Evolutionary conservation across 2,797 vertebrate genomes (phyloP).

Genomic region (Hemitrygon akajei): DNA sequence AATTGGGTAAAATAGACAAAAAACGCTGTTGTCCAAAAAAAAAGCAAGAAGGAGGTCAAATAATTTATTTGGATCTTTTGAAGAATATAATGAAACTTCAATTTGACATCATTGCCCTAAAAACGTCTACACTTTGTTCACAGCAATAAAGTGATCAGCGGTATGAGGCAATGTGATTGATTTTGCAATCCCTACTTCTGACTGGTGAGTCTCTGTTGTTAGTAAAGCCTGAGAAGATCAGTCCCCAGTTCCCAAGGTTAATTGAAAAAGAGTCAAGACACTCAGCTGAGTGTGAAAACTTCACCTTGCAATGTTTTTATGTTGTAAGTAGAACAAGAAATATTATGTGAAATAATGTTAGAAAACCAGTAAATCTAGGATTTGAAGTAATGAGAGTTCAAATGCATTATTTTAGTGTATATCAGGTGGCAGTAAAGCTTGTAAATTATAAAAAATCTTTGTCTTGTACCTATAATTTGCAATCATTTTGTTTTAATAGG

Average conservation of each 20-base stretch:
- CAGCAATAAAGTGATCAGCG: not conserved
- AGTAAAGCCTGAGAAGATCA: not conserved
- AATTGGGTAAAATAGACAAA: not conserved
- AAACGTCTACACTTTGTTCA: not conserved
- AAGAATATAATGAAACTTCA: not conserved
- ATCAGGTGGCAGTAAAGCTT: not conserved
- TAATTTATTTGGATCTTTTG: not conserved
- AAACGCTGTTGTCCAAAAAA: not conserved
- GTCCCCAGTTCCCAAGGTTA: not conserved
- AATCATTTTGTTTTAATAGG: not conserved
- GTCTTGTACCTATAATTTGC: not conserved
- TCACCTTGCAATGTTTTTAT: not conserved
- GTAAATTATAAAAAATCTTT: not conserved
- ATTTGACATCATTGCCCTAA: not conserved
- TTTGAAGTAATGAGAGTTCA: not conserved
- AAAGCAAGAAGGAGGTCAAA: not conserved
- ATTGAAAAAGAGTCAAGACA: not conserved
- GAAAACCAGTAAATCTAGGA: not conserved
- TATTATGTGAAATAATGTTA: not conserved
- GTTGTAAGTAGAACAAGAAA: not conserved
- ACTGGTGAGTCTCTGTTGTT: not conserved
- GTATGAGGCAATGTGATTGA: not conserved
- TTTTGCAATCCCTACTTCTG: not conserved
- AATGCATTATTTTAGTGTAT: not conserved
- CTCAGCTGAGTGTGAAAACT: not conserved